Percentiles rank a stretch among this genome's conserved stretches.
Evolutionary conservation across 1,140 invertebrate species (phyloP).

Genomic region (Drosophila busckii): DNA sequence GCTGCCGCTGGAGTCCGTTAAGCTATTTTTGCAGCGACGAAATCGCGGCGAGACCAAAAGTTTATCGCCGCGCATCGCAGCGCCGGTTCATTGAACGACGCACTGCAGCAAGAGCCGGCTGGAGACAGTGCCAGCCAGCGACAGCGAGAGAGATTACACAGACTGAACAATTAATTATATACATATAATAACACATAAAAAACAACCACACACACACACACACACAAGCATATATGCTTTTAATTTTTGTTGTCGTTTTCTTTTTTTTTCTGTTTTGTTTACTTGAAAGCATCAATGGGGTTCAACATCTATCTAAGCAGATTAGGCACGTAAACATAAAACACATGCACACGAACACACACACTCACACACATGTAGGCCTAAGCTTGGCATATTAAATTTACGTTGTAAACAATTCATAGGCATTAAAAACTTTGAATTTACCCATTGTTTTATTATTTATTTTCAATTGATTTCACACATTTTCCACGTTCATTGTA

Average conservation of each 20-base stretch:
- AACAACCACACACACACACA: neutral
- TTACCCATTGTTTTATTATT: slow-evolving; percentile 45
- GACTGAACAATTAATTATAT: slow-evolving; percentile 63
- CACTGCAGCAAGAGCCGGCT: slow-evolving; percentile 30
- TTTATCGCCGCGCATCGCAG: slow-evolving; percentile 71
- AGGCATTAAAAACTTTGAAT: no score
- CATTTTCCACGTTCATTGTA: slow-evolving; percentile 22
- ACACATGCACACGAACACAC: slow-evolving; percentile 16
- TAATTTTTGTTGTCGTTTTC: slow-evolving; percentile 28
- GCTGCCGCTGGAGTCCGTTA: slow-evolving; percentile 83
- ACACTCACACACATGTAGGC: slow-evolving; percentile 13
- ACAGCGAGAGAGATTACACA: slow-evolving; percentile 61
- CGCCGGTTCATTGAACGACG: slow-evolving; percentile 73
- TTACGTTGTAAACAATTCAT: slow-evolving; percentile 44
- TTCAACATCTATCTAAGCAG: slow-evolving; percentile 71
- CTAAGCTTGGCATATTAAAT: slow-evolving; percentile 29
- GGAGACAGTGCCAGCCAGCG: slow-evolving; percentile 8
- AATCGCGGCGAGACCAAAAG: slow-evolving; percentile 64
- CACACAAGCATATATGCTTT: slow-evolving; percentile 1
- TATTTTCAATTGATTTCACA: neutral
- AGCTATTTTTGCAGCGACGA: slow-evolving; percentile 74
- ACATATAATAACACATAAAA: slow-evolving; percentile 3
- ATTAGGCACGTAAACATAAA: slow-evolving; percentile 50
- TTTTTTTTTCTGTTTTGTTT: slow-evolving; percentile 55
- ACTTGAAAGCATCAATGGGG: slow-evolving; percentile 48